Evolutionary conservation across 1,140 invertebrate species (phyloP).

Genomic region (Paralvinella palmiformis): DNA sequence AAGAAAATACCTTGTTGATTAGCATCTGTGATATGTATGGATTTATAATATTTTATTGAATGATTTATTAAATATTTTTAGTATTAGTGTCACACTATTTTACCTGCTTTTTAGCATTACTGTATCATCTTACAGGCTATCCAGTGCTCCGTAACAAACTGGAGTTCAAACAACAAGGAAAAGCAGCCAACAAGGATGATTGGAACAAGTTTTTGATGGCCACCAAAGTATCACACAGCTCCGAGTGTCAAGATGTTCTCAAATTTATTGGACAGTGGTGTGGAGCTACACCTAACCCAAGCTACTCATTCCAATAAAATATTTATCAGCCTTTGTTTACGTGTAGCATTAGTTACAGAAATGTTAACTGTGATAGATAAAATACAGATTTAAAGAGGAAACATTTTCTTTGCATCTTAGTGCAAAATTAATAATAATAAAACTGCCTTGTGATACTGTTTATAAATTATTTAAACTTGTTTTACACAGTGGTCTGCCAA

Average conservation of each 20-base stretch:
- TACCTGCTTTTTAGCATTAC: not conserved
- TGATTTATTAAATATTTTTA: not conserved
- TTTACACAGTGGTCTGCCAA: too few relatives aligned
- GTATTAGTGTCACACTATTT: not conserved
- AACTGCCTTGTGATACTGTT: too few relatives aligned
- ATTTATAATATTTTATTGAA: not conserved
- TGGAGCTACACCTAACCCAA: constrained; percentile 54
- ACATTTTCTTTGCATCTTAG: too few relatives aligned
- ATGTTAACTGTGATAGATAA: too few relatives aligned
- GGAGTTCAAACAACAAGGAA: constrained; percentile 55
- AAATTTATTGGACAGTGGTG: constrained; percentile 74
- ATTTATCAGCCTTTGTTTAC: not conserved
- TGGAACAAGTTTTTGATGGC: constrained; percentile 84
- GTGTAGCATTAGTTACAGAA: too few relatives aligned
- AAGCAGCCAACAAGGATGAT: constrained; percentile 74
- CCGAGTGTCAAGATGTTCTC: constrained; percentile 65
- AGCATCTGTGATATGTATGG: not conserved
- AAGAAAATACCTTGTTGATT: too few relatives aligned
- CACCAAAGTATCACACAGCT: constrained; percentile 59
- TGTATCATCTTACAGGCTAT: constrained; percentile 57
- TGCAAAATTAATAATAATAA: too few relatives aligned
- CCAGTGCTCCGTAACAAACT: constrained; percentile 65
- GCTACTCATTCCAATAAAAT: constrained; percentile 48
- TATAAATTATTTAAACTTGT: too few relatives aligned
- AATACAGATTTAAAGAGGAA: too few relatives aligned